phyloP scores from a whole-genome alignment of 2,888 invertebrate genomes.

The Serripes groenlandicus region DNA sequence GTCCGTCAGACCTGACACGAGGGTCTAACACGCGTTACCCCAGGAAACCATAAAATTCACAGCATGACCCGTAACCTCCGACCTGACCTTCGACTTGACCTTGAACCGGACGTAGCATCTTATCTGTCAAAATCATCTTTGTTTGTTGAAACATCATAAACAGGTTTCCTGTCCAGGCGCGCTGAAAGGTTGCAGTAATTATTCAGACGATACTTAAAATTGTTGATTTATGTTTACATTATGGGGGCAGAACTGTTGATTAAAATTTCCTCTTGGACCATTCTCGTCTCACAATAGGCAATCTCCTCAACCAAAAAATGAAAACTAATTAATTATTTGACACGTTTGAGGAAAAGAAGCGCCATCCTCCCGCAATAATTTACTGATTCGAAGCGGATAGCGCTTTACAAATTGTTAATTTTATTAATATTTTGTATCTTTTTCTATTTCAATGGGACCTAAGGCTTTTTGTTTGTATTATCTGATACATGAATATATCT shows the following conservation, averaged over 20 bases:
- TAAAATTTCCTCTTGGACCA: no score
- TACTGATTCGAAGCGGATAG: no score
- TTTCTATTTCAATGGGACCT: no score
- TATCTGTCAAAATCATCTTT: slow-evolving; percentile 16
- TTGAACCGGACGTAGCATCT: slow-evolving; percentile 15
- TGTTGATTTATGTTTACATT: slow-evolving; percentile 4
- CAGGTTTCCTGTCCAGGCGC: slow-evolving; percentile 16
- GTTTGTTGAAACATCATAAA: slow-evolving; percentile 19
- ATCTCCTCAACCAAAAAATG: no score
- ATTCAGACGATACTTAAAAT: background rate
- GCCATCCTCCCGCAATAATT: no score
- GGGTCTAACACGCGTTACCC: slow-evolving; percentile 15
- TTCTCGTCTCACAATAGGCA: no score
- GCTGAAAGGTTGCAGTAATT: slow-evolving; percentile 18
- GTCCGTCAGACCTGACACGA: background rate
- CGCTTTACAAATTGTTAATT: no score
- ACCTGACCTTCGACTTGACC: slow-evolving; percentile 4
- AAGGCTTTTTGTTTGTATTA: no score
- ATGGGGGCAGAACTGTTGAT: background rate
- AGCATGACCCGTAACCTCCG: slow-evolving; percentile 15
- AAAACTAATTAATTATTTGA: no score
- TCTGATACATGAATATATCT: no score
- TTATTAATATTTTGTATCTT: no score
- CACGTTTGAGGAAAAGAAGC: no score
- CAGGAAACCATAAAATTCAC: slow-evolving; percentile 18